Percentiles rank a stretch among this genome's conserved stretches.
phyloP scores from a whole-genome alignment of 2,113 vertebrate species.

The Solea senegalensis region DNA sequence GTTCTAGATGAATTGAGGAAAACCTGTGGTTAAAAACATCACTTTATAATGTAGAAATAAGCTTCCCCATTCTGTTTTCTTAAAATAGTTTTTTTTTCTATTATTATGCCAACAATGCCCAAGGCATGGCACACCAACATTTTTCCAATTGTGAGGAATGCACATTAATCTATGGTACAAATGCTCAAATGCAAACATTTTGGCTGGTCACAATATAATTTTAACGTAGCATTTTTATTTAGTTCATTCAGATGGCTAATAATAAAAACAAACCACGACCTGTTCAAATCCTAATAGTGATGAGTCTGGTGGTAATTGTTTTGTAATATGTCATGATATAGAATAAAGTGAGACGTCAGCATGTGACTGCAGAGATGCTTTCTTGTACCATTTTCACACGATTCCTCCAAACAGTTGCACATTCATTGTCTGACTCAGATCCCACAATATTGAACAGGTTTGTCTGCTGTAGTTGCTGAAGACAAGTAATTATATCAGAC shows the following conservation, averaged over 20 bases:
- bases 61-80: conserved; percentile 15
- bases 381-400: neutral
- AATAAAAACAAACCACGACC: neutral
- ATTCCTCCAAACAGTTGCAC: conserved; percentile 26
- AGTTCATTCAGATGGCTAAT: neutral
- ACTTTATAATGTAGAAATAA: conserved; percentile 32
- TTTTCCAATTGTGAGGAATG: conserved; percentile 19
- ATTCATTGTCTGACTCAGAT: neutral
- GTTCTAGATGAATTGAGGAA: conserved; percentile 43
- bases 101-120: conserved; percentile 41
- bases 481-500: conserved; percentile 23
- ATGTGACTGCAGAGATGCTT: neutral
- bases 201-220: neutral
- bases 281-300: conserved; percentile 8
- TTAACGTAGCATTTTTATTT: neutral
- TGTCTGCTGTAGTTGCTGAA: conserved; percentile 49
- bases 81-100: conserved; percentile 33
- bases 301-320: neutral
- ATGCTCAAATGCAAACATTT: conserved; percentile 3
- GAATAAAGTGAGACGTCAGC: conserved; percentile 15
- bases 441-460: conserved; percentile 21
- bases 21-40: conserved; percentile 16
- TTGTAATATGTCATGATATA: conserved; percentile 14
- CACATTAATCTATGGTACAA: neutral
- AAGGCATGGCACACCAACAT: conserved; percentile 55